Evolutionary conservation across 2,888 invertebrate genomes (phyloP).

Genomic region (Penaeus monodon): DNA sequence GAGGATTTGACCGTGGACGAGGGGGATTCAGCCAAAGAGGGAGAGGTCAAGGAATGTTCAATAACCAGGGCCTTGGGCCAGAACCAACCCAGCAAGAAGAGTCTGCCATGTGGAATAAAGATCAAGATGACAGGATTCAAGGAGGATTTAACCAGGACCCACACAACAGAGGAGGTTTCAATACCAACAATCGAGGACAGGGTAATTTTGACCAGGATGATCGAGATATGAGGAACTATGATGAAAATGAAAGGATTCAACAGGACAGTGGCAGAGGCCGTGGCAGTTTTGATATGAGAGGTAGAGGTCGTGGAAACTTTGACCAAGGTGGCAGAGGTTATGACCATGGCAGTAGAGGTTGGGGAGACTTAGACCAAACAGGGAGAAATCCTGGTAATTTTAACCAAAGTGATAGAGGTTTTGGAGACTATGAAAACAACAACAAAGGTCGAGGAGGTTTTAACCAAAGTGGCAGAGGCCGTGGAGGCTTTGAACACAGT

Average conservation of each 20-base stretch:
- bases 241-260: background rate
- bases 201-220: background rate
- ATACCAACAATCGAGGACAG: background rate
- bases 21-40: background rate
- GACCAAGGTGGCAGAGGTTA: slow-evolving; percentile 1
- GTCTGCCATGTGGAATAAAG: background rate
- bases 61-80: too few relatives aligned
- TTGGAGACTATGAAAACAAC: background rate
- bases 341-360: background rate
- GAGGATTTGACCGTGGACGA: background rate
- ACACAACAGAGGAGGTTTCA: background rate
- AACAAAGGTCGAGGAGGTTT: slow-evolving; percentile 23
- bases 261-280: background rate
- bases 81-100: too few relatives aligned
- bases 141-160: slow-evolving; percentile 9
- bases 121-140: slow-evolving; percentile 18
- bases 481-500: slow-evolving; percentile 14
- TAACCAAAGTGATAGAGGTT: background rate
- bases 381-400: background rate
- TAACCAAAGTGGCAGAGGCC: slow-evolving; percentile 31
- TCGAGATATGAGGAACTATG: too few relatives aligned
- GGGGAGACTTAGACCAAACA: background rate
- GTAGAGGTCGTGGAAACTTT: slow-evolving; percentile 9
- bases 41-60: too few relatives aligned
- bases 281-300: background rate